Evolutionary conservation across 1,140 invertebrate genomes (phyloP).

Genomic region (Tetramorium alpestre): DNA sequence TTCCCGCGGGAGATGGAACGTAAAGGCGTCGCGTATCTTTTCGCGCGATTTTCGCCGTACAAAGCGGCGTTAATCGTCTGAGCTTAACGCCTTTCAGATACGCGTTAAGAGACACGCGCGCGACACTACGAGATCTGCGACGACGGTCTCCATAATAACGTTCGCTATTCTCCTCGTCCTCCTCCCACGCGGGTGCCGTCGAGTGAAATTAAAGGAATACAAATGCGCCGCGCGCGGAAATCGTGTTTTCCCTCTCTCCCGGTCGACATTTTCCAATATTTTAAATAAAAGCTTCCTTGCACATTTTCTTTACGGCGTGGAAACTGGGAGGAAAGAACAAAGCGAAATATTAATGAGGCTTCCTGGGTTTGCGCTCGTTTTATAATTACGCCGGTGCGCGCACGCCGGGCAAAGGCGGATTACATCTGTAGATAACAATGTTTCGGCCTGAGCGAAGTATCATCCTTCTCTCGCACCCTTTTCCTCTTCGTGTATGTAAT

Average conservation of each 20-base stretch:
- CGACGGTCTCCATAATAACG: not conserved
- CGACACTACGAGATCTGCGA: not conserved
- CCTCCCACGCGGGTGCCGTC: not conserved
- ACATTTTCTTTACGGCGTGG: not conserved
- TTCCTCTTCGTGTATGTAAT: not conserved
- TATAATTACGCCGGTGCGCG: not conserved
- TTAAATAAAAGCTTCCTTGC: not conserved
- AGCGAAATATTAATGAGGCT: conserved; percentile 29
- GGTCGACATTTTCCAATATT: conserved; percentile 1
- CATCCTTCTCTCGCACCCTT: not conserved
- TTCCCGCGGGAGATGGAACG: not conserved
- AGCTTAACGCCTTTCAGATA: not conserved
- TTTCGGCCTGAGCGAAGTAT: conserved; percentile 32
- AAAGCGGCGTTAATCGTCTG: not conserved
- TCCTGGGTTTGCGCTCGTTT: not conserved
- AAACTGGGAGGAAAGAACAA: not conserved
- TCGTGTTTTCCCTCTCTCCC: too few relatives aligned
- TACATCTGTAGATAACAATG: conserved; percentile 34
- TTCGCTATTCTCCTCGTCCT: not conserved
- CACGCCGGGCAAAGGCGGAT: not conserved
- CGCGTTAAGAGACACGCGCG: not conserved
- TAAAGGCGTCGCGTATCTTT: not conserved
- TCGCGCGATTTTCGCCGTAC: not conserved
- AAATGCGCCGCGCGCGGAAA: not conserved
- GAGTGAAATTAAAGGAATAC: conserved; percentile 11